Percentiles rank a stretch among this genome's conserved stretches.
Conservation (phyloP, 2,888 invertebrate genomes). For the Lottia scabra region DNA sequence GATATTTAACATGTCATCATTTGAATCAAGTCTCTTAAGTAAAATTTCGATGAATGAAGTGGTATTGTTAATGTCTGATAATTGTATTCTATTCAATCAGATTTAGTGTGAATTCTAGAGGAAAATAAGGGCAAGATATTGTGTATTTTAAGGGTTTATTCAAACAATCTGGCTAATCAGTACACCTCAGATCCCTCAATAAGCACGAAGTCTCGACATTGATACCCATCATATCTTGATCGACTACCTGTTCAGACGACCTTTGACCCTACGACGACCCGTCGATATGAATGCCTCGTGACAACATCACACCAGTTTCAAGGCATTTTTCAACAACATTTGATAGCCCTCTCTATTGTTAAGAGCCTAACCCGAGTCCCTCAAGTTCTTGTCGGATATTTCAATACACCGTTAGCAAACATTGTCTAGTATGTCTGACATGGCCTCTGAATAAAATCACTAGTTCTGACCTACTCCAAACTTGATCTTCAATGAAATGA, state of each 20-base stretch:
- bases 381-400: slow-evolving; percentile 5
- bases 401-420: slow-evolving; percentile 15
- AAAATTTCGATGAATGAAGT: too few relatives aligned
- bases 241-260: slow-evolving; percentile 8
- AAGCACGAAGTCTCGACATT: slow-evolving; percentile 7
- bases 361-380: not conserved
- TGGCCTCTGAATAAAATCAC: slow-evolving; percentile 13
- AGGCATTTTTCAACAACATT: slow-evolving; percentile 8
- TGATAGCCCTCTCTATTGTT: not conserved
- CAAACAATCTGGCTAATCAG: slow-evolving; percentile 17
- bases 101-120: not conserved
- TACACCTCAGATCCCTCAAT: not conserved
- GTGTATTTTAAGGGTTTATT: slow-evolving; percentile 13
- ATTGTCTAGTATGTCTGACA: slow-evolving; percentile 16
- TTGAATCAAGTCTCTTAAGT: too few relatives aligned
- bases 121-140: slow-evolving; percentile 3
- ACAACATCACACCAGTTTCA: slow-evolving; percentile 11
- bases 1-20: too few relatives aligned
- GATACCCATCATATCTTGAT: not conserved
- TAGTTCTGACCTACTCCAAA: slow-evolving; percentile 18
- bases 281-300: slow-evolving; percentile 12
- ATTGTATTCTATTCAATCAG: not conserved
- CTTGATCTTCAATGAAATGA: not conserved
- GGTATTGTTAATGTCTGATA: not conserved
- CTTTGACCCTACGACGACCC: slow-evolving; percentile 14